Conservation (phyloP, 2,113 vertebrate genomes). For the Perca schrenkii region DNA sequence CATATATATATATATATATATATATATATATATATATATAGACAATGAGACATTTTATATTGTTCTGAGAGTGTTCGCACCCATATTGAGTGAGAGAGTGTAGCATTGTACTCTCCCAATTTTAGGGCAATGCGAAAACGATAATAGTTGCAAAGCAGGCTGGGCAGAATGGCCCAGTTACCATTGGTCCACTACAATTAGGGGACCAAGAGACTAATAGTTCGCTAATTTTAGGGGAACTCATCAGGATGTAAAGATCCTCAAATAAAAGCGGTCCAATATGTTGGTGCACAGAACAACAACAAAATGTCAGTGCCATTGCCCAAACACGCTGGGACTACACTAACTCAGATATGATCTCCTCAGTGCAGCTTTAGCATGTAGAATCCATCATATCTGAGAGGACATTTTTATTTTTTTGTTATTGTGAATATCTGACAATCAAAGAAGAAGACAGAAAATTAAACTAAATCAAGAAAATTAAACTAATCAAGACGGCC, state of each 20-base stretch:
- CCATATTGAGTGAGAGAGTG: neutral
- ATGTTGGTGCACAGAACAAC: neutral
- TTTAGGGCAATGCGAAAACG: neutral
- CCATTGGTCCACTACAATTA: neutral
- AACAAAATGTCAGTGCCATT: neutral
- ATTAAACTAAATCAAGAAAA: slow-evolving; percentile 21
- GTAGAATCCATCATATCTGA: neutral
- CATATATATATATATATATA: too few relatives aligned
- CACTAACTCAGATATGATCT: slow-evolving; percentile 1
- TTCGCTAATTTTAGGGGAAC: too few relatives aligned
- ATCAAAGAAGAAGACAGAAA: slow-evolving; percentile 22
- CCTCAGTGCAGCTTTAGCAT: neutral
- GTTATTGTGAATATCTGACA: neutral
- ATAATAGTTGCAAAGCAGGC: neutral
- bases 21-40: too few relatives aligned
- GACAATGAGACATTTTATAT: neutral
- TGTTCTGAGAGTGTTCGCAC: neutral
- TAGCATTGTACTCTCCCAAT: neutral
- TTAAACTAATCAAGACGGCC: neutral
- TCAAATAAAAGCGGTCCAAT: neutral
- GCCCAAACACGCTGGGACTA: neutral
- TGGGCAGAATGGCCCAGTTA: neutral
- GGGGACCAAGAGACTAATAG: neutral
- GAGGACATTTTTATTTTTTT: neutral
- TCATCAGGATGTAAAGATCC: neutral